Percentiles rank a stretch among this genome's conserved stretches.
phyloP scores from a whole-genome alignment of 1,140 invertebrate genomes.

The Globodera ellingtonae region DNA sequence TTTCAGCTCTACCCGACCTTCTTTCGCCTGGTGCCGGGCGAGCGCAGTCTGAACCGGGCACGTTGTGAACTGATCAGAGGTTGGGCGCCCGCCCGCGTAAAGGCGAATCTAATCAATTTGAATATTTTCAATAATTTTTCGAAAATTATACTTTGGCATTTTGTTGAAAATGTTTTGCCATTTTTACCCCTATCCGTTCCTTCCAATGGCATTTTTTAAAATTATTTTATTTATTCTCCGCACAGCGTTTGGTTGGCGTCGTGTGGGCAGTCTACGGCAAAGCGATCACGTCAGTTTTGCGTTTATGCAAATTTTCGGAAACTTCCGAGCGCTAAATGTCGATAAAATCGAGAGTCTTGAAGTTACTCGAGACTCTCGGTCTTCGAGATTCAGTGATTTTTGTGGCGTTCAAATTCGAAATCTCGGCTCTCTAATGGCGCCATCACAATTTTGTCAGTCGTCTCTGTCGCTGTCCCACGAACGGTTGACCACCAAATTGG shows the following conservation, averaged over 20 bases:
- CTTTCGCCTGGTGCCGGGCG: conserved; percentile 86
- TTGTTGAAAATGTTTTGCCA: too few species aligned
- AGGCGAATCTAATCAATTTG: too few species aligned
- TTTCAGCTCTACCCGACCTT: conserved; percentile 62
- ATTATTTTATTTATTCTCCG: not conserved
- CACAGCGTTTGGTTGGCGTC: conserved; percentile 85
- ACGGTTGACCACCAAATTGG: conserved; percentile 83
- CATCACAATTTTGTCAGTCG: not conserved
- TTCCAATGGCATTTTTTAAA: not conserved
- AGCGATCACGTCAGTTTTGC: conserved; percentile 80
- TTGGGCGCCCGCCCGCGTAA: not conserved
- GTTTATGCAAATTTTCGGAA: conserved; percentile 74
- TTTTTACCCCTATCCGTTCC: too few species aligned
- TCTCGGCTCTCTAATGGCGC: too few species aligned
- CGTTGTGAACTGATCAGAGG: conserved; percentile 81
- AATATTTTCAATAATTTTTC: too few species aligned
- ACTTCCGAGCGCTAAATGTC: too few species aligned
- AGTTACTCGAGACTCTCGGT: too few species aligned
- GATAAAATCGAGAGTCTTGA: too few species aligned
- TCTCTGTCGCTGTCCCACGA: conserved; percentile 77
- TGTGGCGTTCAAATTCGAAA: conserved; percentile 6
- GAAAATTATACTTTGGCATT: too few species aligned
- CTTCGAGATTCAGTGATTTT: not conserved
- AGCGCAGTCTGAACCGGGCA: conserved; percentile 91
- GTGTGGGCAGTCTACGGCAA: conserved; percentile 94